Conservation (phyloP, 2,888 invertebrate genomes). For the Blastobasis lacticolella region DNA sequence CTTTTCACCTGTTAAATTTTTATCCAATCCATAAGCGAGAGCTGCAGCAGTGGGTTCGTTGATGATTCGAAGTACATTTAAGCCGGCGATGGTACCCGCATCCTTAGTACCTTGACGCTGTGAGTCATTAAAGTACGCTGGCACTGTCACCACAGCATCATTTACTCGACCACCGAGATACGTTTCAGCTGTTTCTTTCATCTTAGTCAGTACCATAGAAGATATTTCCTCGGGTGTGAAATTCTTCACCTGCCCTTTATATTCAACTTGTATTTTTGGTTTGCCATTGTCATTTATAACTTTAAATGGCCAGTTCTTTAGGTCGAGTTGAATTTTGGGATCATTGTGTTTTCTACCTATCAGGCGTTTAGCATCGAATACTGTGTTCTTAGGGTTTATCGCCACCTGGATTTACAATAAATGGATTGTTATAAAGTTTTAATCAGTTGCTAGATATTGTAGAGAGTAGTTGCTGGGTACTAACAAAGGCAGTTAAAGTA, state of each 20-base stretch:
- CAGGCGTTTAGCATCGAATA: conserved; percentile 87
- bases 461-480: no score
- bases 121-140: conserved; percentile 88
- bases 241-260: conserved; percentile 81
- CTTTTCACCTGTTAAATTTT: conserved; percentile 82
- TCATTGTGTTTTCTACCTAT: conserved; percentile 89
- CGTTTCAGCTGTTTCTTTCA: conserved; percentile 86
- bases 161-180: conserved; percentile 82
- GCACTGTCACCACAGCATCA: conserved; percentile 88
- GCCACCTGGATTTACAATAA: conserved; percentile 70
- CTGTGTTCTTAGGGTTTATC: conserved; percentile 87
- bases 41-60: conserved; percentile 94
- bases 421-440: neutral
- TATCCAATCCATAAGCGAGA: conserved; percentile 87
- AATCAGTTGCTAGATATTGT: no score
- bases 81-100: conserved; percentile 87
- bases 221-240: conserved; percentile 90
- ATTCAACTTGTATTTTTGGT: conserved; percentile 83
- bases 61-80: conserved; percentile 91
- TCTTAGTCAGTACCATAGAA: conserved; percentile 89
- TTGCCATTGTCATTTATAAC: conserved; percentile 79
- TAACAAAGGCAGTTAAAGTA: no score
- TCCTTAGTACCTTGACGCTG: conserved; percentile 92
- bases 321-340: conserved; percentile 83
- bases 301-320: conserved; percentile 89